Conservation (phyloP, 2,113 vertebrate genomes). For the Trachemys scripta region DNA sequence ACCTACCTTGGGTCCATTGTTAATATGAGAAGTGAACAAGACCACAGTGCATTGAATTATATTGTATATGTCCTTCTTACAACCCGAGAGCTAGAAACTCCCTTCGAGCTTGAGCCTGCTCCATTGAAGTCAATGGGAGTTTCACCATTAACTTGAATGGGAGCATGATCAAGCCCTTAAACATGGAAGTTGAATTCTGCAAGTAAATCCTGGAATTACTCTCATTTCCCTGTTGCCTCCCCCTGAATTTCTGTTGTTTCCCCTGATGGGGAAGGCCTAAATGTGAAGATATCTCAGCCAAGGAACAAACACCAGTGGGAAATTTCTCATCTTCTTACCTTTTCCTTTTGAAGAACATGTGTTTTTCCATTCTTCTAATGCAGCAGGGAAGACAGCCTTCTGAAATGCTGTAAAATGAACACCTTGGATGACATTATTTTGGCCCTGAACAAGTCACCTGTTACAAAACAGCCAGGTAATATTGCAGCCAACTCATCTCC, state of each 20-base stretch:
- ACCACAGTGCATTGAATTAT: background rate
- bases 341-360: background rate
- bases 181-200: background rate
- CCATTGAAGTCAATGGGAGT: background rate
- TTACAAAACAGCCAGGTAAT: background rate
- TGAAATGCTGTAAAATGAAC: background rate
- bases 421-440: rapidly evolving
- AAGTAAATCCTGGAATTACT: background rate
- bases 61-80: background rate
- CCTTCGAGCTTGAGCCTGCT: background rate
- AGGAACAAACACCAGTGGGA: background rate
- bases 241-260: background rate
- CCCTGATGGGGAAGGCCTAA: background rate
- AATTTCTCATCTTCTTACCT: background rate
- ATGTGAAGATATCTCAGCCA: background rate
- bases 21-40: background rate
- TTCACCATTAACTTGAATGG: background rate
- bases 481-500: background rate
- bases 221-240: background rate
- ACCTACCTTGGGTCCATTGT: rapidly evolving
- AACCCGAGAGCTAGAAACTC: background rate
- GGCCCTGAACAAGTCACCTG: background rate
- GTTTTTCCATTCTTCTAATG: background rate
- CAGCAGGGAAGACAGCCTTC: background rate
- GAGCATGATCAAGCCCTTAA: background rate